These are phyloP conservation scores for Cylloceria caligata DNA, from an alignment of 2,888 invertebrate species.

Conservation along the genomic window DNA sequence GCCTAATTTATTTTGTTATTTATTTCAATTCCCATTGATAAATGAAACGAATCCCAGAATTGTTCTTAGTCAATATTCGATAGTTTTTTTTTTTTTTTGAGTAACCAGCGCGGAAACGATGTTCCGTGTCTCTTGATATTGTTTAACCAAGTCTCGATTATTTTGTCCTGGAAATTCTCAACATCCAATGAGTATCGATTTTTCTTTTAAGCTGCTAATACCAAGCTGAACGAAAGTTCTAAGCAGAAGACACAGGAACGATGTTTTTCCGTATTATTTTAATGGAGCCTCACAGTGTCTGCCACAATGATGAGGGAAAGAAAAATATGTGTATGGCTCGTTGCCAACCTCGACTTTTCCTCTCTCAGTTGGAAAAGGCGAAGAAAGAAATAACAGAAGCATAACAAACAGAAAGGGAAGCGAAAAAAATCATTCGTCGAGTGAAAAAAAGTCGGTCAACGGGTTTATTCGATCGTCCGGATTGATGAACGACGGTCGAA, in stretches of 20 bases:
- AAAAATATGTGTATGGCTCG: conserved; percentile 36
- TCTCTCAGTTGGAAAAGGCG: background rate
- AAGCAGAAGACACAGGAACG: background rate
- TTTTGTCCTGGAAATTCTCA: too few relatives aligned
- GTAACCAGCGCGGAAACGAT: too few relatives aligned
- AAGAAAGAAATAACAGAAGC: background rate
- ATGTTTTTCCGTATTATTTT: background rate
- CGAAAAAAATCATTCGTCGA: conserved; percentile 10
- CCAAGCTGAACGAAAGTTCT: too few relatives aligned
- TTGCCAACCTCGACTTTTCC: conserved; percentile 53
- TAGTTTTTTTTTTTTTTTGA: too few relatives aligned
- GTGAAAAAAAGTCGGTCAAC: conserved; percentile 30
- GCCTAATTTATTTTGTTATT: too few relatives aligned
- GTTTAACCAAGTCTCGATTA: too few relatives aligned
- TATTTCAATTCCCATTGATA: too few relatives aligned
- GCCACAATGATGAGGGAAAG: background rate
- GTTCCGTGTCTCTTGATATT: too few relatives aligned
- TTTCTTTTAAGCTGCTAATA: too few relatives aligned
- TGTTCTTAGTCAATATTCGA: too few relatives aligned
- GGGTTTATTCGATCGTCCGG: background rate
- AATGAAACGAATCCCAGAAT: too few relatives aligned
- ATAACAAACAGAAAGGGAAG: background rate
- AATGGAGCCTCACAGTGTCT: background rate
- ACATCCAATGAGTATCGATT: too few relatives aligned
- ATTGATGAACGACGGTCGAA: background rate